Evolutionary conservation across 2,797 vertebrate genomes (phyloP).

Genomic region (Rhinogobio ventralis): DNA sequence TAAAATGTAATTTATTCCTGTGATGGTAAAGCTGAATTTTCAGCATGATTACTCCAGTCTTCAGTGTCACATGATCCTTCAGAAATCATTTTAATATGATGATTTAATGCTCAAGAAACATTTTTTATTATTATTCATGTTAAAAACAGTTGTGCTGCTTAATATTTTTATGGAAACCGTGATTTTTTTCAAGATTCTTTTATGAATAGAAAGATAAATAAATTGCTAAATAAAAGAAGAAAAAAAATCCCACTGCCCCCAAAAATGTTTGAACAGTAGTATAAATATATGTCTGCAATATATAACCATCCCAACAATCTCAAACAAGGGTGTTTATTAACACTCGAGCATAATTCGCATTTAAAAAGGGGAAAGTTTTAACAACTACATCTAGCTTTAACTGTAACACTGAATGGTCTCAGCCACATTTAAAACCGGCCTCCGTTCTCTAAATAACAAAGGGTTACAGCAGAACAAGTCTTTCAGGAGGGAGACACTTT

Average conservation of each 20-base stretch:
- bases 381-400: neutral
- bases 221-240: too few relatives aligned
- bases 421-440: neutral
- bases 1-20: too few relatives aligned
- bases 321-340: neutral
- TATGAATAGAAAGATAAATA: neutral
- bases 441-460: neutral
- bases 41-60: neutral
- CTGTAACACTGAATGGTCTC: slow-evolving; percentile 12
- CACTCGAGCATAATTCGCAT: neutral
- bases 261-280: neutral
- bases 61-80: neutral
- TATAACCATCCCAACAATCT: neutral
- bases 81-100: neutral
- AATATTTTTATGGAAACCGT: neutral
- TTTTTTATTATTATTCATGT: neutral
- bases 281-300: neutral
- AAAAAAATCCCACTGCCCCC: too few relatives aligned
- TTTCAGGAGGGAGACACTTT: neutral
- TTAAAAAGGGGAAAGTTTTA: neutral
- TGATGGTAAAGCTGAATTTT: too few relatives aligned
- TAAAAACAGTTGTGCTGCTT: neutral
- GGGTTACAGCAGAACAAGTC: neutral
- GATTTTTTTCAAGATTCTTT: neutral
- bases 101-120: neutral